Evolutionary conservation across 37 sponge, comb jelly and placozoan species (phyloP), one percentile per base, ranked within the genome.

Genomic region (Bolinopsis microptera): DNA sequence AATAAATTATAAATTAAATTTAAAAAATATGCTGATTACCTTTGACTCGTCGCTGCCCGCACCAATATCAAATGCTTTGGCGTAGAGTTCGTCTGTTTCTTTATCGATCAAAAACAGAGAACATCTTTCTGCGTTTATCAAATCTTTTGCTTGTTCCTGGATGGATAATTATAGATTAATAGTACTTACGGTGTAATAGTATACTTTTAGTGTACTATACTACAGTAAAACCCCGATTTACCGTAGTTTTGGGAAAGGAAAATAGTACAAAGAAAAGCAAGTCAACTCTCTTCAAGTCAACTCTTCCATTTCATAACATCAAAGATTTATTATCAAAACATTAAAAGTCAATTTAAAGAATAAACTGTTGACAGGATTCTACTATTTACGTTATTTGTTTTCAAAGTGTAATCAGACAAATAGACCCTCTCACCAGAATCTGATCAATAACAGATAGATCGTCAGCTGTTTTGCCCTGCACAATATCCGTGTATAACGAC

Each of bases 31-130:
- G n/a, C n/a, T n/a, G n/a, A n/a, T n/a, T 21, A 72, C 75, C 75
- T 72, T 72, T 2, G 5, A 21, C 18, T 72, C 31, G 18, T 72
- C 75, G 18, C 31, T 30, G 18, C 22, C 31, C 26, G 75, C 27
- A 8, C 75, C 75, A 21, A 72, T 28, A 72, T 72, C 75, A 92
- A 94, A 94, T 23, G 93, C 69, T 75, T 86, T 48, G 0, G 95
- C 95, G 83, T 94, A 95, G 30, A 95, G 72, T 83, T 95, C 95
- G 21, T 93, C 41, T 0, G 36, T 74, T 0, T 76, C 83, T 0
- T 22, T n/a, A 40, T 95, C 94, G 22, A 95, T 92, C 26, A 94
- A 67, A 40, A 95, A 95, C 31, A 95, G 94, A 32, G 95, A 94
- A 0, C 83, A 93, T 41, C 94, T 68, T 28, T 94, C 94, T 0